phyloP scores from a whole-genome alignment of 2,888 invertebrate genomes.

The Drosophila buzzatii region DNA sequence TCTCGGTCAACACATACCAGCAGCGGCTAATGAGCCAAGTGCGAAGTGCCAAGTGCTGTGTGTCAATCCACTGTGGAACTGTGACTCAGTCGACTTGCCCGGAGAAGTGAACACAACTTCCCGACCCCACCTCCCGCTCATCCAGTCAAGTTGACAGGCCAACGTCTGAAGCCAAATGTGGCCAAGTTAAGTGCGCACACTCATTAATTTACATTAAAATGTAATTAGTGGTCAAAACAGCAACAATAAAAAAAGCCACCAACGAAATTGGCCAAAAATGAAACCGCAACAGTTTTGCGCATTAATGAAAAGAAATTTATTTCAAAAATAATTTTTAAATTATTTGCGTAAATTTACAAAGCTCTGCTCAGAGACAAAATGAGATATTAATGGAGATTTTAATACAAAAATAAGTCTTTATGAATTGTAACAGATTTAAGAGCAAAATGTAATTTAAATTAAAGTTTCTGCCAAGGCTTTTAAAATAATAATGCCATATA shows the following conservation, averaged over 20 bases:
- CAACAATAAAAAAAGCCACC: conserved; percentile 12
- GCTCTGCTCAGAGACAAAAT: conserved; percentile 2
- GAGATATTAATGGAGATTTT: conserved; percentile 5
- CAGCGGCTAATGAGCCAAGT: conserved; percentile 72
- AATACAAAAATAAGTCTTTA: background rate
- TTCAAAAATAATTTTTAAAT: conserved; percentile 28
- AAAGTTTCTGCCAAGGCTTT: background rate
- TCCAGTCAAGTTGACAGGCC: conserved; percentile 61
- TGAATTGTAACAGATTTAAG: background rate
- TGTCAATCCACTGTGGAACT: conserved; percentile 42
- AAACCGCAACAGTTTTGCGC: conserved; percentile 61
- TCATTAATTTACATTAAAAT: conserved; percentile 84
- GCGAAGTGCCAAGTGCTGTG: conserved; percentile 30
- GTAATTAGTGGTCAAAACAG: conserved; percentile 76
- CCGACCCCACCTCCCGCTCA: background rate
- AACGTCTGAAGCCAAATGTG: conserved; percentile 48
- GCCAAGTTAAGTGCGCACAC: conserved; percentile 74
- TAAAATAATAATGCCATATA: background rate
- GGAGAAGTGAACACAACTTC: conserved; percentile 26
- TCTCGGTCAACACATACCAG: conserved; percentile 44
- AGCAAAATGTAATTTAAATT: background rate
- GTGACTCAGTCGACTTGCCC: conserved; percentile 54
- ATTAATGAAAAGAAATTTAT: conserved; percentile 62
- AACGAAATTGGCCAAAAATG: conserved; percentile 17
- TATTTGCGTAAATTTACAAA: conserved; percentile 24